Conservation (phyloP, 2,113 vertebrate species). For the Pogona vitticeps region DNA sequence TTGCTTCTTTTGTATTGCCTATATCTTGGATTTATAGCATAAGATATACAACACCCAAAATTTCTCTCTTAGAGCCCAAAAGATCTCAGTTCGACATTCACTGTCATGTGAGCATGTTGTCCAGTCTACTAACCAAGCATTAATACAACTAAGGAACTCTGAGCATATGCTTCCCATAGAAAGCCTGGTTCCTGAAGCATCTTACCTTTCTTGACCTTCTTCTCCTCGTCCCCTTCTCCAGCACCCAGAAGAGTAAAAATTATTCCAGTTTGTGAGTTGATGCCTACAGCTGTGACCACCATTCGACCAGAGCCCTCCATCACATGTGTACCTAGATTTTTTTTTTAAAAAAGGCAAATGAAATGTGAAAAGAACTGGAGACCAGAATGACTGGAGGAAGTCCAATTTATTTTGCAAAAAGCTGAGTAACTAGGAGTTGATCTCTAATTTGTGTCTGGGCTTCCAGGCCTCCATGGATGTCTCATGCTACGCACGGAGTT, state of each 20-base stretch:
- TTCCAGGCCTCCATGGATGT: neutral
- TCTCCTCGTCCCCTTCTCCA: constrained; percentile 85
- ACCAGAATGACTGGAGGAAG: neutral
- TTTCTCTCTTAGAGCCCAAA: neutral
- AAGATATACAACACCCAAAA: neutral
- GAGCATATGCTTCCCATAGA: constrained; percentile 26
- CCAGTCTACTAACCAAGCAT: rapidly evolving
- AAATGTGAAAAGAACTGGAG: neutral
- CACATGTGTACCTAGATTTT: constrained; percentile 89
- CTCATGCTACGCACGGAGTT: neutral
- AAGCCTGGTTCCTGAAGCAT: neutral
- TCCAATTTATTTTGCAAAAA: neutral
- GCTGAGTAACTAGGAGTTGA: neutral
- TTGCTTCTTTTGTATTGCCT: neutral
- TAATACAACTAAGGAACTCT: neutral
- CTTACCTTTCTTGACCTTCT: constrained; percentile 98
- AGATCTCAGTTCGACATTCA: neutral
- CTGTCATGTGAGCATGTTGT: neutral
- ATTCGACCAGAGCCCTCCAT: constrained; percentile 98
- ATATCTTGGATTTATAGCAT: neutral
- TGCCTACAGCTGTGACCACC: constrained; percentile 91
- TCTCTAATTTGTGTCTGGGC: no score
- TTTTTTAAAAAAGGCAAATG: neutral
- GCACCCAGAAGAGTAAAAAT: constrained; percentile 95
- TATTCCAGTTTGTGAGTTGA: constrained; percentile 97